These are phyloP conservation scores for Brevipalpus yothersi DNA, from an alignment of 1,140 invertebrate species.

Conservation along the genomic window DNA sequence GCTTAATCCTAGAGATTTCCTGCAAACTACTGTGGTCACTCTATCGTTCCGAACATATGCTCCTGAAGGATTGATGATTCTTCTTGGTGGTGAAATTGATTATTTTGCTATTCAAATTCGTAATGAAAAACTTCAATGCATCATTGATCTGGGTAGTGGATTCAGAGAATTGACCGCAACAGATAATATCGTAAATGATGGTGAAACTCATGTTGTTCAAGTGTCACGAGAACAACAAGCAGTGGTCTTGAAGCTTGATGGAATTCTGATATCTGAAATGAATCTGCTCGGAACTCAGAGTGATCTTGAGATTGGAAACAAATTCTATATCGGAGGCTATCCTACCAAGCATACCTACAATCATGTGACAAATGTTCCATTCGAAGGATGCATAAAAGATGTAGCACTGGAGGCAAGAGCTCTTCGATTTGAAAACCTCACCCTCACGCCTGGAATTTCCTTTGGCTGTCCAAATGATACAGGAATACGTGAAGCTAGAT, in stretches of 20 bases:
- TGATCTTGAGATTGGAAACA: constrained; percentile 29
- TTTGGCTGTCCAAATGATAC: constrained; percentile 28
- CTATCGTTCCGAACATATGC: constrained; percentile 64
- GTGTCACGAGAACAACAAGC: constrained; percentile 35
- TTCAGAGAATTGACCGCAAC: constrained; percentile 27
- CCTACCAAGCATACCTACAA: constrained; percentile 35
- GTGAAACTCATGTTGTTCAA: constrained; percentile 49
- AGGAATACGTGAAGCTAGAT: constrained; percentile 27
- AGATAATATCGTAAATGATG: constrained; percentile 41
- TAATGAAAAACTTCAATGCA: constrained; percentile 34
- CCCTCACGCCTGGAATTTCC: constrained; percentile 50
- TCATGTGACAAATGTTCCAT: constrained; percentile 31
- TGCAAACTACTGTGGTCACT: constrained; percentile 30
- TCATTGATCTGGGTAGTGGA: constrained; percentile 39
- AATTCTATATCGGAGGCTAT: constrained; percentile 72
- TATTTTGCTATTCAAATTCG: constrained; percentile 62
- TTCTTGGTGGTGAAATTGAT: constrained; percentile 39
- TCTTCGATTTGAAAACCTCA: constrained; percentile 50
- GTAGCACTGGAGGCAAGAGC: constrained; percentile 42
- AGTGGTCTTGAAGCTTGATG: constrained; percentile 31
- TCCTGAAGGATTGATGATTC: constrained; percentile 60
- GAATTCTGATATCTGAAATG: constrained; percentile 12
- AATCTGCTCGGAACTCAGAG: constrained; percentile 20
- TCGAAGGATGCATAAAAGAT: constrained; percentile 77
- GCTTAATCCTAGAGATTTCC: constrained; percentile 27